Percentiles rank a stretch among this genome's conserved stretches.
These are phyloP conservation scores for Glandiceps talaboti DNA, from an alignment of 53 echinoderm and acorn worm genomes.

Conservation along the genomic window DNA sequence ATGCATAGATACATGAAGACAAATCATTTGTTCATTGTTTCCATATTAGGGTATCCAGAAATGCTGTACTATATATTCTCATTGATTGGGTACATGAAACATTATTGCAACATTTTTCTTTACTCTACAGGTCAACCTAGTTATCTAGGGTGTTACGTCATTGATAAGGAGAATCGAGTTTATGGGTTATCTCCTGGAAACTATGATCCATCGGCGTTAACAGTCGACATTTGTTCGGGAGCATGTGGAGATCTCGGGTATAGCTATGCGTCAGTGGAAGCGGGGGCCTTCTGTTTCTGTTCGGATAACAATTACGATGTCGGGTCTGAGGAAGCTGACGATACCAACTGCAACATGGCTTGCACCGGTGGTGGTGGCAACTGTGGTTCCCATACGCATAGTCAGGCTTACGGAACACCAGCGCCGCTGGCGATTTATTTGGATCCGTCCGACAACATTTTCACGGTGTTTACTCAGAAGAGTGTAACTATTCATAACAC, in stretches of 20 bases:
- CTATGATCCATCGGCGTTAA: constrained; percentile 32
- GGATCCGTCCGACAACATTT: constrained; percentile 16
- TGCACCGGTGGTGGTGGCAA: constrained; percentile 19
- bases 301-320: constrained; percentile 6
- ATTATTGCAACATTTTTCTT: too few species aligned
- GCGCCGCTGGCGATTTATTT: constrained; percentile 13
- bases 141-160: constrained; percentile 22
- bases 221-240: constrained; percentile 18
- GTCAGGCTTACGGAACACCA: constrained; percentile 12
- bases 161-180: constrained; percentile 31
- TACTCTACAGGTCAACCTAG: not conserved
- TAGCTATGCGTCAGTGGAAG: constrained; percentile 24
- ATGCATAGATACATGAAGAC: too few species aligned
- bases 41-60: too few species aligned
- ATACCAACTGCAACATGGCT: constrained; percentile 11
- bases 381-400: constrained; percentile 19
- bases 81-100: too few species aligned
- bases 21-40: too few species aligned
- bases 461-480: not conserved
- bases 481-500: constrained; percentile 2
- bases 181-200: constrained; percentile 40
- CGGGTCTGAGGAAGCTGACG: not conserved
- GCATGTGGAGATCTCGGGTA: constrained; percentile 29
- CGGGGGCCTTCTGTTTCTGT: constrained; percentile 35
- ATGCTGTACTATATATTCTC: too few species aligned